These are phyloP conservation scores for Littorina saxatilis DNA, from an alignment of 1,140 invertebrate species.

Conservation along the genomic window DNA sequence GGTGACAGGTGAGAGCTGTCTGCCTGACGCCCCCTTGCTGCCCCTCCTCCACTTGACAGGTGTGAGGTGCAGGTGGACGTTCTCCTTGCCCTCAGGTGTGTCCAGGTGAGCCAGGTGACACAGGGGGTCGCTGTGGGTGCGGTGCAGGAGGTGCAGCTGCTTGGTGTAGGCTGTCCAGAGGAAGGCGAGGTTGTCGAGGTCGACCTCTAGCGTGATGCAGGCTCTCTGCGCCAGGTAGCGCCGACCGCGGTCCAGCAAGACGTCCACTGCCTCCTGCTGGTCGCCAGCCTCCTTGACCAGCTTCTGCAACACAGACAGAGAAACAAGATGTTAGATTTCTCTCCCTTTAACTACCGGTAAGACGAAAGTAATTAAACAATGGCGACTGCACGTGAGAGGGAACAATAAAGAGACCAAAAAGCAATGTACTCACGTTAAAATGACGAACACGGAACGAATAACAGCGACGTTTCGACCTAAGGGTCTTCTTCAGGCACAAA, in stretches of 20 bases:
- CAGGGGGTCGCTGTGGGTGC: background rate
- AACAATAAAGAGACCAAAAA: too few species aligned
- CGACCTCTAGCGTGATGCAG: slow-evolving; percentile 30
- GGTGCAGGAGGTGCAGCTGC: slow-evolving; percentile 11
- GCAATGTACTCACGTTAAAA: too few species aligned
- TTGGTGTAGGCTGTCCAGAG: slow-evolving; percentile 40
- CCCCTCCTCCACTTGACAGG: background rate
- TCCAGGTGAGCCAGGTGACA: background rate
- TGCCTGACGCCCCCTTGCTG: background rate
- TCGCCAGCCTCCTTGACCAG: slow-evolving; percentile 36
- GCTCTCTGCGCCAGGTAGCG: slow-evolving; percentile 22
- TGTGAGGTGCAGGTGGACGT: background rate
- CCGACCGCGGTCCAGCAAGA: slow-evolving; percentile 31
- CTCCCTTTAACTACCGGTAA: too few species aligned
- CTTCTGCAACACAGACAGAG: slow-evolving; percentile 40
- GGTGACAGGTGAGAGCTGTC: background rate
- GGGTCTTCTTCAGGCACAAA: too few species aligned
- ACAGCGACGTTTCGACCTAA: too few species aligned
- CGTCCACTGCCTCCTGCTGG: slow-evolving; percentile 37
- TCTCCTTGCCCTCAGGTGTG: slow-evolving; percentile 5
- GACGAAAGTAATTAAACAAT: too few species aligned
- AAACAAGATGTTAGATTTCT: too few species aligned
- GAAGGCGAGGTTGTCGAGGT: slow-evolving; percentile 38
- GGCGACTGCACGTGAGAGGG: too few species aligned
- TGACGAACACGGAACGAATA: too few species aligned